These are phyloP conservation scores for Heteromurus nitidus DNA, from an alignment of 2,888 invertebrate genomes.

Conservation along the genomic window DNA sequence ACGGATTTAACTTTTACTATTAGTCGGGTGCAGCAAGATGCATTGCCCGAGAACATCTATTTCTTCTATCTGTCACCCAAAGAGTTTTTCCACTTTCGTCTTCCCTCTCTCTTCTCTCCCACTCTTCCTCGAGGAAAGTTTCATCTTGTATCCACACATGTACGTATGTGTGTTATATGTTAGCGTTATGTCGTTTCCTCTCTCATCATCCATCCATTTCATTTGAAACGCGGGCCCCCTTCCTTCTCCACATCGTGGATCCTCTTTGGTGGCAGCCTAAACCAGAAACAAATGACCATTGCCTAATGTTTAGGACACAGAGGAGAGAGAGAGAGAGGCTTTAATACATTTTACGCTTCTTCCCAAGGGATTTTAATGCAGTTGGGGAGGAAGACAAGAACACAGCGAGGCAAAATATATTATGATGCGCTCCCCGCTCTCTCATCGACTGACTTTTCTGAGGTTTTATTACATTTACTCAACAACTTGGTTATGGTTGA, in stretches of 20 bases:
- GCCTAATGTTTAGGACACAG: conserved; percentile 48
- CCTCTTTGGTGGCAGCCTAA: not conserved
- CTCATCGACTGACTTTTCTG: conserved; percentile 38
- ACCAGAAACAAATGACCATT: conserved; percentile 57
- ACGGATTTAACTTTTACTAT: conserved; percentile 13
- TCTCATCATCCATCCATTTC: conserved; percentile 45
- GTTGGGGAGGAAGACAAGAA: conserved; percentile 14
- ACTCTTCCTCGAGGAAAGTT: too few relatives aligned
- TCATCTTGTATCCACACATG: not conserved
- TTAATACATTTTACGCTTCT: conserved; percentile 53
- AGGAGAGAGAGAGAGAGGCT: conserved; percentile 22
- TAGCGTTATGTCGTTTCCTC: conserved; percentile 18
- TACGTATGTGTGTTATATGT: conserved; percentile 4
- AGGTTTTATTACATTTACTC: conserved; percentile 49
- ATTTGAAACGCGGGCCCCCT: conserved; percentile 11
- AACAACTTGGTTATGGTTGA: conserved; percentile 21
- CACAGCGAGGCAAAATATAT: conserved; percentile 9
- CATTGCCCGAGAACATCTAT: not conserved
- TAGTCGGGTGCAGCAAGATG: conserved; percentile 32
- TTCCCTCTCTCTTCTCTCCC: not conserved
- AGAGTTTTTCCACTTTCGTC: not conserved
- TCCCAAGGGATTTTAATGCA: conserved; percentile 39
- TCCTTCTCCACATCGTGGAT: not conserved
- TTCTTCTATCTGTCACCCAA: conserved; percentile 3
- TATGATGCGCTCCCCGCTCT: conserved; percentile 9